Conservation (phyloP, 2,888 invertebrate genomes). For the Lycia hirtaria region DNA sequence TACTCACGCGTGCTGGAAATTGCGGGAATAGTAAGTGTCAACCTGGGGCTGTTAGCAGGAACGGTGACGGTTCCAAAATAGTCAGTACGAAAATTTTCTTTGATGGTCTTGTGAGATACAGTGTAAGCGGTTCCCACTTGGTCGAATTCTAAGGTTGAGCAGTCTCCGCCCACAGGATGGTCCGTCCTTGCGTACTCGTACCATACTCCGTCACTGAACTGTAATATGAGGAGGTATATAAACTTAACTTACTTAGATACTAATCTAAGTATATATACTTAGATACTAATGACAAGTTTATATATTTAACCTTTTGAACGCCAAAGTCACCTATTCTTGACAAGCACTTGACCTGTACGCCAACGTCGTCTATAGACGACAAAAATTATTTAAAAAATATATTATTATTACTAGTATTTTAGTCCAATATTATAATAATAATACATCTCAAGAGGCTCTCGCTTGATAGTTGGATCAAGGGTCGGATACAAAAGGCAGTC, state of each 20-base stretch:
- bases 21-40: slow-evolving; percentile 46
- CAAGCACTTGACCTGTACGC: too few relatives aligned
- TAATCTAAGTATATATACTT: too few relatives aligned
- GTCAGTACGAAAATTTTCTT: slow-evolving; percentile 59
- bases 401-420: too few relatives aligned
- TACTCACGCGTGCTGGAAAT: slow-evolving; percentile 54
- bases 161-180: slow-evolving; percentile 53
- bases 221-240: slow-evolving; percentile 14
- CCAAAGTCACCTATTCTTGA: too few relatives aligned
- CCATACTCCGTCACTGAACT: slow-evolving; percentile 70
- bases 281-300: too few relatives aligned
- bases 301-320: too few relatives aligned
- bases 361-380: too few relatives aligned
- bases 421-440: too few relatives aligned
- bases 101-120: slow-evolving; percentile 49
- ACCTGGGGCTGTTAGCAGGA: slow-evolving; percentile 47
- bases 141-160: slow-evolving; percentile 53
- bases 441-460: too few relatives aligned
- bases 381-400: too few relatives aligned
- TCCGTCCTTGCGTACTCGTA: slow-evolving; percentile 57
- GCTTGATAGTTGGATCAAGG: too few relatives aligned
- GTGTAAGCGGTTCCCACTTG: slow-evolving; percentile 29
- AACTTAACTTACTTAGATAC: neutral
- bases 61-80: slow-evolving; percentile 46
- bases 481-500: too few relatives aligned